Evolutionary conservation across 2,797 vertebrate species (phyloP).

Genomic region (Labroides dimidiatus): DNA sequence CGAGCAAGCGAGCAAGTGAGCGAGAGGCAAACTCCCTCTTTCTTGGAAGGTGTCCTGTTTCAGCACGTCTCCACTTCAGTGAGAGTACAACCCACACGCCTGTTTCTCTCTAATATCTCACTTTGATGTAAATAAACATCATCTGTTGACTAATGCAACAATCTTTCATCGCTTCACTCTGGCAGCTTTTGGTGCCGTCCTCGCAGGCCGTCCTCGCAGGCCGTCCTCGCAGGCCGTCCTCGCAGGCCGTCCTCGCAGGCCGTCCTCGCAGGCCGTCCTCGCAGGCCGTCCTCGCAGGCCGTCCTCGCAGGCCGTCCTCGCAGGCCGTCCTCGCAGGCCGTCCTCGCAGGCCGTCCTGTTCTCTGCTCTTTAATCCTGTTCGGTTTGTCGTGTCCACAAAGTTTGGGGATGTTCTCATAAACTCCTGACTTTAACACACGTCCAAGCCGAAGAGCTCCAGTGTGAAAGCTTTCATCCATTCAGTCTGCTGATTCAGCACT

Average conservation of each 20-base stretch:
- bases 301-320: no score
- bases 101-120: slow-evolving; percentile 37
- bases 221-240: no score
- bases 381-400: neutral
- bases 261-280: no score
- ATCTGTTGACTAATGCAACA: slow-evolving; percentile 33
- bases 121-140: slow-evolving; percentile 54
- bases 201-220: neutral
- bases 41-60: slow-evolving; percentile 39
- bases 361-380: neutral
- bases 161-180: slow-evolving; percentile 23
- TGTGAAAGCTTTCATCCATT: neutral
- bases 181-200: slow-evolving; percentile 10
- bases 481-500: neutral
- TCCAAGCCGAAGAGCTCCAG: neutral
- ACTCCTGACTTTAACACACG: neutral
- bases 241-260: no score
- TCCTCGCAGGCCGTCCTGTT: neutral
- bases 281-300: no score
- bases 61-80: slow-evolving; percentile 17
- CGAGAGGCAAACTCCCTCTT: slow-evolving; percentile 37
- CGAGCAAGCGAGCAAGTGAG: no score
- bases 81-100: slow-evolving; percentile 19
- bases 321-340: no score
- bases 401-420: neutral